Conservation (phyloP, 2,113 vertebrate species). For the Silurus meridionalis region DNA sequence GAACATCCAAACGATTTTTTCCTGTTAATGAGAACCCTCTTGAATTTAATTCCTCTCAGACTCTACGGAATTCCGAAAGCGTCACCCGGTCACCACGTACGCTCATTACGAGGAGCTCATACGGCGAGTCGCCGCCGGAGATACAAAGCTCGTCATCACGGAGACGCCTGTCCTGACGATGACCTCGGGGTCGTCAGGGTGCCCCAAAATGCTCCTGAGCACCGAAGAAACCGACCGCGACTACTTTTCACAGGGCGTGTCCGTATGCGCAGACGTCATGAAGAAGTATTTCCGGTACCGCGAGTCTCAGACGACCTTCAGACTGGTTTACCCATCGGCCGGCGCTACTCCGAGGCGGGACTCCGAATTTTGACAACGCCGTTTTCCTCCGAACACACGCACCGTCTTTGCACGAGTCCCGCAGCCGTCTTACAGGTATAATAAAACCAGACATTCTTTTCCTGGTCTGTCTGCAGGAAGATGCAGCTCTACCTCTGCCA, state of each 20-base stretch:
- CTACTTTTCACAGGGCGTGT: constrained; percentile 79
- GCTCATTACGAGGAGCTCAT: constrained; percentile 69
- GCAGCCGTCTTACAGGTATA: constrained; percentile 63
- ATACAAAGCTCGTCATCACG: constrained; percentile 66
- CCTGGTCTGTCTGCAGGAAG: too few species aligned
- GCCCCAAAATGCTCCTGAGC: constrained; percentile 70
- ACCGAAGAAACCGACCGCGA: constrained; percentile 68
- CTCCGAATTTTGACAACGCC: constrained; percentile 70
- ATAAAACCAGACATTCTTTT: too few species aligned
- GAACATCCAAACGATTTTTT: too few species aligned
- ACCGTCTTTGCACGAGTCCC: constrained; percentile 71
- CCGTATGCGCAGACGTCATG: constrained; percentile 78
- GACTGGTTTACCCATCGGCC: constrained; percentile 70
- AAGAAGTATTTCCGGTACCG: constrained; percentile 64
- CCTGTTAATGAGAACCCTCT: too few species aligned
- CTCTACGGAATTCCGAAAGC: constrained; percentile 62
- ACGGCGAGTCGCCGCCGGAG: constrained; percentile 63
- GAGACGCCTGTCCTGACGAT: constrained; percentile 70
- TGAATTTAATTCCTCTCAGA: constrained; percentile 59
- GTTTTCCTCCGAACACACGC: constrained; percentile 69
- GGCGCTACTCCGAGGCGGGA: constrained; percentile 65
- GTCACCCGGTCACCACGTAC: constrained; percentile 70
- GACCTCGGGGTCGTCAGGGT: constrained; percentile 74
- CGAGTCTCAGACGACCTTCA: constrained; percentile 68
- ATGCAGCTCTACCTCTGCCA: too few species aligned